phyloP scores from a whole-genome alignment of 2,113 vertebrate genomes.

The Larimichthys crocea region DNA sequence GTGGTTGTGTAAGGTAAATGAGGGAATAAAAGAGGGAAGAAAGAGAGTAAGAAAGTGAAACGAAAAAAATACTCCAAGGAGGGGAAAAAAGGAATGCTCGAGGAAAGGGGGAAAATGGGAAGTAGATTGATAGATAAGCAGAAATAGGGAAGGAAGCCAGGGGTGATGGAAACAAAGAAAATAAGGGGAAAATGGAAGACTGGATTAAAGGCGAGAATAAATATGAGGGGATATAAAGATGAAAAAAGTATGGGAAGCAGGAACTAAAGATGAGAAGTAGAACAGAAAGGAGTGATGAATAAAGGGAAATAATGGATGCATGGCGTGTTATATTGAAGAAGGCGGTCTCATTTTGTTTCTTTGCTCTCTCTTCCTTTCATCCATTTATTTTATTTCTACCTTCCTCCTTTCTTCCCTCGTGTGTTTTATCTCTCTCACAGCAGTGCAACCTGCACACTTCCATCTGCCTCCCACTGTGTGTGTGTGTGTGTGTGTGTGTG shows the following conservation, averaged over 20 bases:
- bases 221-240: neutral
- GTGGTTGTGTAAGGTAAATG: neutral
- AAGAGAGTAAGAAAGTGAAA: neutral
- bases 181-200: neutral
- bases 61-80: neutral
- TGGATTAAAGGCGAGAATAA: neutral
- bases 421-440: constrained; percentile 28
- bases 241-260: neutral
- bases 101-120: neutral
- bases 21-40: too few species aligned
- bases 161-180: neutral
- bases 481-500: neutral
- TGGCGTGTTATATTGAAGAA: neutral
- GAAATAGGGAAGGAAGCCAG: too few species aligned
- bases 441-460: constrained; percentile 13
- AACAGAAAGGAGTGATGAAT: neutral
- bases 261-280: neutral
- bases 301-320: neutral
- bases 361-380: neutral
- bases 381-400: neutral
- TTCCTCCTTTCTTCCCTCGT: neutral
- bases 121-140: too few species aligned
- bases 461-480: constrained; percentile 33
- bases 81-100: neutral
- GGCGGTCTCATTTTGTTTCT: neutral